Conservation (phyloP, 2,888 invertebrate genomes). For the Drosophila merina region DNA sequence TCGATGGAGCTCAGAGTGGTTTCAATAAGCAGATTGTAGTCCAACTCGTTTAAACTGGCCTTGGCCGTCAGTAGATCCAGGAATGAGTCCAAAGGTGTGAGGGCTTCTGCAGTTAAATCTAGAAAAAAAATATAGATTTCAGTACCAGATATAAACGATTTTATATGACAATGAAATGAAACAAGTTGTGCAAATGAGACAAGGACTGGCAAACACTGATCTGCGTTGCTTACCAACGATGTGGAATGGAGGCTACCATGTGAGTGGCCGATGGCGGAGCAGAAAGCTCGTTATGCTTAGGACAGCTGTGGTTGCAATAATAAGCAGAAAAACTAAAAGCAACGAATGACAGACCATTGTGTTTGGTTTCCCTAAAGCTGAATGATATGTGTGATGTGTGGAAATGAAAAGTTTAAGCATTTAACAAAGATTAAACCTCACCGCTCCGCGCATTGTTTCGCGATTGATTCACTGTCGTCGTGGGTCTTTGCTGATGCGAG, state of each 20-base stretch:
- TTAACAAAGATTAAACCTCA: constrained; percentile 16
- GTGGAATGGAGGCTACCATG: constrained; percentile 44
- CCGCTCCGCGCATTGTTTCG: constrained; percentile 70
- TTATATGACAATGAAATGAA: neutral
- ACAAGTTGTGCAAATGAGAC: neutral
- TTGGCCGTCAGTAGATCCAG: constrained; percentile 93
- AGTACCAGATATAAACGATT: neutral
- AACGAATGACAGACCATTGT: constrained; percentile 62
- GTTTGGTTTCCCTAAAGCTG: constrained; percentile 65
- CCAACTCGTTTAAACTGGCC: constrained; percentile 92
- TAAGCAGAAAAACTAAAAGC: constrained; percentile 66
- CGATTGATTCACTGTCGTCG: constrained; percentile 54
- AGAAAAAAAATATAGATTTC: constrained; percentile 43
- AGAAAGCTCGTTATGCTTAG: constrained; percentile 59
- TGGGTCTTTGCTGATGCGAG: constrained; percentile 71
- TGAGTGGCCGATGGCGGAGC: constrained; percentile 39
- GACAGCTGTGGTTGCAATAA: constrained; percentile 57
- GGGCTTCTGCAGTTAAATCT: constrained; percentile 90
- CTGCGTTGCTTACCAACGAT: constrained; percentile 32
- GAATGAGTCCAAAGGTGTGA: constrained; percentile 93
- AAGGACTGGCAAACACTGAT: constrained; percentile 31
- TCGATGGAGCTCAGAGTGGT: constrained; percentile 86
- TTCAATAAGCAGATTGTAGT: constrained; percentile 93
- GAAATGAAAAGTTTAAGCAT: constrained; percentile 18
- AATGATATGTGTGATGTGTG: constrained; percentile 19